Base-by-base conservation (phyloP, 2,888 invertebrate species). In the Synanthedon myopaeformis region DNA sequence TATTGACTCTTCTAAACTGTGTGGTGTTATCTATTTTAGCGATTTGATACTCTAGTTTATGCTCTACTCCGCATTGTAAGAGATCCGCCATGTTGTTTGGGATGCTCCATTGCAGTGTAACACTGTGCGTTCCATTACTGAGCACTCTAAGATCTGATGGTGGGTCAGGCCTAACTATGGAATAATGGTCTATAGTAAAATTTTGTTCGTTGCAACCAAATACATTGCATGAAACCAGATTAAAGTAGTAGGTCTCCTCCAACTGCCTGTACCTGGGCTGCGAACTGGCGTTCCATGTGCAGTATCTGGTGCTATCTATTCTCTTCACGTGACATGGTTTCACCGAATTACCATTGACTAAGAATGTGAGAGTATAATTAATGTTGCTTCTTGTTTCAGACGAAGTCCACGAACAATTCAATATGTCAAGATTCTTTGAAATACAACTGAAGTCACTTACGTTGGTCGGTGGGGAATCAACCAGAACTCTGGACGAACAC, bases 331-430 rank as follows among this genome's bases (percentile, higher is more conserved):
- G 14, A 55, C 76, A 76, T 19, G 74, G 62, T 11, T 59, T 62
- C 1, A 76, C 64, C 35, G 59, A 28, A 42, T 65, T 67, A 6
- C 69, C 72, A 59, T 78, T 66, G 6, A 72, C 58, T n/a, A 68
- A 60, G 58, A 77, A 81, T 52, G 74, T 72, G 41, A 85, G 56
- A 17, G 64, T 61, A 57, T 79, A 82, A 52, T 69, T 72, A 41
- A 75, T 71, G 42, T 60, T 62, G 59, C 73, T 76, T 42, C 55
- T 91, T 80, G 84, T 59, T 2, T 67, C 65, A 1, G 91, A 90
- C 51, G 88, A 83, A 0, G 89, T 90, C 92, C 95, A 96, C 1
- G 90, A 89, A 70, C 96, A 96, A 12, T 90, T 92, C 61, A 96
- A 79, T 63, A 90, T 90, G 53, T 92, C 90, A 81, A 93, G 92